Base-by-base conservation (phyloP, 2,797 vertebrate genomes). In the Euthynnus affinis region DNA sequence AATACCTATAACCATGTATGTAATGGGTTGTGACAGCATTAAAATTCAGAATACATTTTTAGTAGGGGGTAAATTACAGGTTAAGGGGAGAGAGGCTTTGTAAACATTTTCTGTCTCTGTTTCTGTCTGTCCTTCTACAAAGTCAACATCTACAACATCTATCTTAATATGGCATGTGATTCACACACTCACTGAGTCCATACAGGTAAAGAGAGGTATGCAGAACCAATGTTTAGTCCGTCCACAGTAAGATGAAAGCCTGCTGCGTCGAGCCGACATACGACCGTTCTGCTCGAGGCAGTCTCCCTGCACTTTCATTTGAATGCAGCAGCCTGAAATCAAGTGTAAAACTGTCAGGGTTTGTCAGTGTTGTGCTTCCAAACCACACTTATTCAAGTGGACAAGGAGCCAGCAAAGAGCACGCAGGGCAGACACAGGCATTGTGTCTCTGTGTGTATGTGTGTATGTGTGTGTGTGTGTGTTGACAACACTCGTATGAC, bases 341-440 rank as follows among this genome's bases (percentile, higher is more conserved):
- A 88, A 91, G 91, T 93, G 92, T 89, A 90, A 90, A 87, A 85
- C 95, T 97, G 96, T 97, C 96, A 95, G 87, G 91, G 88, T 90
- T 91, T 94, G 95, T 97, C 96, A 95, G 94, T 81, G 88, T 92
- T 81, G 83, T 83, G 79, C 82, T 90, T 83, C 85, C 83, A 80
- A 84, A 77, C 71, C 75, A 74, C 71, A 69, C 89, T 96, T 93
- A 96, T 95, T 94, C 78, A 80, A 81, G 60, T 90, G 87, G 96
- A 96, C 95, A 95, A 94, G 91, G 88, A 89, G 90, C 94, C 94
- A 89, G 87, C 86, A 88, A 87, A 93, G 92, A 93, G 93, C 94
- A 87, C 74, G 89, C 57, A 74, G 78, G 76, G 72, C 77, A 85
- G 76, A 84, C 69, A 70, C 80, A 71, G 70, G 64, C 75, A 53